Percentiles rank a stretch among this genome's conserved stretches.
phyloP scores from a whole-genome alignment of 2,888 invertebrate species.

The Drosophila formosana region DNA sequence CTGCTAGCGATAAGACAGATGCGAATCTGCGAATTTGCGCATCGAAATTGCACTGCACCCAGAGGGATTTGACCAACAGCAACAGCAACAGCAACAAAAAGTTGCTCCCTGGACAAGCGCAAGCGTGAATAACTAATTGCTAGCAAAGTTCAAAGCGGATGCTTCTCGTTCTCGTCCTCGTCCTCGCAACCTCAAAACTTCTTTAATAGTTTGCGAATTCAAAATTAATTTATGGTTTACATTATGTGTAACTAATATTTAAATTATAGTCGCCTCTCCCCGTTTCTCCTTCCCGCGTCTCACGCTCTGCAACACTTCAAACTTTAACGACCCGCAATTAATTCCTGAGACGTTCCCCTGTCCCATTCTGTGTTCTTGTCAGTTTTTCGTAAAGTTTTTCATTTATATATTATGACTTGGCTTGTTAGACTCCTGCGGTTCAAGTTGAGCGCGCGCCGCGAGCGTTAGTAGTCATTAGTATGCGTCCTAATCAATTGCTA shows the following conservation, averaged over 20 bases:
- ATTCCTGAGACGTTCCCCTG: constrained; percentile 50
- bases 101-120: constrained; percentile 58
- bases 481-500: constrained; percentile 61
- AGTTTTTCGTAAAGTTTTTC: constrained; percentile 59
- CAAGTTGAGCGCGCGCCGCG: constrained; percentile 6
- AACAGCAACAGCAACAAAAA: constrained; percentile 15
- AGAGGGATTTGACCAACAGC: constrained; percentile 32
- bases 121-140: constrained; percentile 83
- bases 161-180: constrained; percentile 11
- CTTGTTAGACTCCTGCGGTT: constrained; percentile 32
- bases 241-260: constrained; percentile 82
- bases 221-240: constrained; percentile 82
- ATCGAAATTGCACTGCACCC: constrained; percentile 20
- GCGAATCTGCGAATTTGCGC: background rate
- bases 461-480: constrained; percentile 49
- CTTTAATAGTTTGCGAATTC: constrained; percentile 79
- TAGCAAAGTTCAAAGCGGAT: constrained; percentile 64
- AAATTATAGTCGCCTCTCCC: constrained; percentile 61
- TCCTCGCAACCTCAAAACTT: constrained; percentile 53
- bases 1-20: constrained; percentile 52
- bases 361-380: constrained; percentile 56
- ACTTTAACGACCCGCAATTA: constrained; percentile 73
- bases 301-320: constrained; percentile 30
- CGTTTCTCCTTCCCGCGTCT: background rate
- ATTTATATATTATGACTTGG: constrained; percentile 54